Percentiles rank a stretch among this genome's conserved stretches.
Conservation (phyloP, 2,113 vertebrate genomes). For the Chaetura pelagica region DNA sequence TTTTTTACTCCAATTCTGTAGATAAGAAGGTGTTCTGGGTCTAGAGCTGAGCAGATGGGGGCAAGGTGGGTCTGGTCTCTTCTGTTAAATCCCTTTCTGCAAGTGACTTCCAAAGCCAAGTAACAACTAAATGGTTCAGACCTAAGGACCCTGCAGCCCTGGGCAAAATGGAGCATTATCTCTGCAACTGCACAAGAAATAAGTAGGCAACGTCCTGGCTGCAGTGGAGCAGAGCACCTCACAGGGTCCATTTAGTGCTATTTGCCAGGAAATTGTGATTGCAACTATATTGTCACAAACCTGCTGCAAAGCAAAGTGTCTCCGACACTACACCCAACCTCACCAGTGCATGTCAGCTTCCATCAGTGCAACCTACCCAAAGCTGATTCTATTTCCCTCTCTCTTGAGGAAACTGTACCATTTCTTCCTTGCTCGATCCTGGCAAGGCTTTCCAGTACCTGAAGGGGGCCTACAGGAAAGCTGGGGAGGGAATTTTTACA, state of each 20-base stretch:
- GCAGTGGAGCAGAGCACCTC: background rate
- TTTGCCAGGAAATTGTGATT: slow-evolving; percentile 11
- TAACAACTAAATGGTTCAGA: background rate
- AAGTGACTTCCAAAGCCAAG: background rate
- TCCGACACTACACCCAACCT: fast-evolving
- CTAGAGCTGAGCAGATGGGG: background rate
- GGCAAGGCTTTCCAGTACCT: too few relatives aligned
- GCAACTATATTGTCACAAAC: background rate
- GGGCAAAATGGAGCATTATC: background rate
- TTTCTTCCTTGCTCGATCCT: background rate
- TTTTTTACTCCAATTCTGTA: background rate
- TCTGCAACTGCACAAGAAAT: background rate
- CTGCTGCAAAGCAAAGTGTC: background rate
- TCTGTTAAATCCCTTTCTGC: background rate
- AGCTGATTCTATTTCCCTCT: background rate
- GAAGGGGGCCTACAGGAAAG: too few relatives aligned
- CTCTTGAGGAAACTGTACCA: background rate
- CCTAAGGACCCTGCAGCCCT: background rate
- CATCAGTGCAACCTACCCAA: background rate
- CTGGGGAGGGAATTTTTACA: too few relatives aligned
- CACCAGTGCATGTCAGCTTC: fast-evolving
- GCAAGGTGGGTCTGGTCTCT: too few relatives aligned
- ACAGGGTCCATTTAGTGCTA: background rate
- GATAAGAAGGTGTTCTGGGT: background rate
- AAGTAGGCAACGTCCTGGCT: background rate